phyloP scores from a whole-genome alignment of 2,888 invertebrate genomes.

The Elgonia sp. region DNA sequence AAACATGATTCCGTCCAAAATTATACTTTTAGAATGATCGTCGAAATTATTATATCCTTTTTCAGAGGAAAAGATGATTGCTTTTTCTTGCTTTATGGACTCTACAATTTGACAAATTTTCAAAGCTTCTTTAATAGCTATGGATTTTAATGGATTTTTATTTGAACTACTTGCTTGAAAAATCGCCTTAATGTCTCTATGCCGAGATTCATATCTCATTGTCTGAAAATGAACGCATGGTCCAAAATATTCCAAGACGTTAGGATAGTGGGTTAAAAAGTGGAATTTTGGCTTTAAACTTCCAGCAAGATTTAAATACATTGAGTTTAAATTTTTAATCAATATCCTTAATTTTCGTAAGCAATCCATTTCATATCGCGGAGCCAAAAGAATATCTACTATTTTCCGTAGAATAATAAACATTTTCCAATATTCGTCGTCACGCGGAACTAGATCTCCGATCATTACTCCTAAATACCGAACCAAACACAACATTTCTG shows the following conservation, averaged over 20 bases:
- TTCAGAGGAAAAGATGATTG: slow-evolving; percentile 15
- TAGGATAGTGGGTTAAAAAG: too few species aligned
- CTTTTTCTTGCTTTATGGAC: slow-evolving; percentile 8
- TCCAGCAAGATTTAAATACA: slow-evolving; percentile 27
- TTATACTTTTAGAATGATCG: slow-evolving; percentile 24
- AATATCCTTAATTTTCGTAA: slow-evolving; percentile 24
- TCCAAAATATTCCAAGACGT: slow-evolving; percentile 46
- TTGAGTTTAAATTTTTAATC: slow-evolving; percentile 15
- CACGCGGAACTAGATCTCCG: not conserved
- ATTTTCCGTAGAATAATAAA: slow-evolving; percentile 49
- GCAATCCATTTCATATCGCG: slow-evolving; percentile 14
- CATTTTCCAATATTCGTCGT: slow-evolving; percentile 65
- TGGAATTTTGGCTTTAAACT: too few species aligned
- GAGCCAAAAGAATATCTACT: slow-evolving; percentile 60
- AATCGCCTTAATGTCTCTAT: slow-evolving; percentile 46
- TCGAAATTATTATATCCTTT: not conserved
- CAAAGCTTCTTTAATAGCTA: slow-evolving; percentile 53
- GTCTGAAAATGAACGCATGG: slow-evolving; percentile 49
- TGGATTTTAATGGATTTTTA: slow-evolving; percentile 41
- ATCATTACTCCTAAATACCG: too few species aligned
- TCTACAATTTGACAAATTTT: slow-evolving; percentile 52
- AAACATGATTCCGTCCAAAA: slow-evolving; percentile 43
- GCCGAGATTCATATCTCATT: slow-evolving; percentile 54
- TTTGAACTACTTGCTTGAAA: slow-evolving; percentile 19
- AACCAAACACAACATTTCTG: too few species aligned